These are phyloP conservation scores for Chiloscyllium plagiosum DNA, from an alignment of 2,113 vertebrate species.

Conservation along the genomic window DNA sequence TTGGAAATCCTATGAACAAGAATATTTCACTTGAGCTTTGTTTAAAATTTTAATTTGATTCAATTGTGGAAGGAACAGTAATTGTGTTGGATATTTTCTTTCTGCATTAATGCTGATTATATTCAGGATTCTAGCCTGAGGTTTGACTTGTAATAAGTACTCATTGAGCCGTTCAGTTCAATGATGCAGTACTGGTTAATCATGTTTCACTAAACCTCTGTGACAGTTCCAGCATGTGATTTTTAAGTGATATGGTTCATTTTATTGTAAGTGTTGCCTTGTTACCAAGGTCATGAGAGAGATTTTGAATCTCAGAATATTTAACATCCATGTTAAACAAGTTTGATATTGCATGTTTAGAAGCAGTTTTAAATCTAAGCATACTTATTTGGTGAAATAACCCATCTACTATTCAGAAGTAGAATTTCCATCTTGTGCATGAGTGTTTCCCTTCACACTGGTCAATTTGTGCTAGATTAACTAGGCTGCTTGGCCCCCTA, in stretches of 20 bases:
- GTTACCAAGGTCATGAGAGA: slow-evolving; percentile 6
- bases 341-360: not conserved
- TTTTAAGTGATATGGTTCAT: slow-evolving; percentile 2
- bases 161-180: slow-evolving; percentile 21
- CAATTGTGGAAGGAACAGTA: not conserved
- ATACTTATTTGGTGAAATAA: not conserved
- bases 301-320: slow-evolving; percentile 16
- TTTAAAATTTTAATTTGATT: not conserved
- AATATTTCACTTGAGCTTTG: not conserved
- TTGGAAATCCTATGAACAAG: not conserved
- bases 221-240: slow-evolving; percentile 27
- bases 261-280: slow-evolving; percentile 8
- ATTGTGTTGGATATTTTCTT: not conserved
- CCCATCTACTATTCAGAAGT: not conserved
- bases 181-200: not conserved
- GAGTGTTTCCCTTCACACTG: not conserved
- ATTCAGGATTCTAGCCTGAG: not conserved
- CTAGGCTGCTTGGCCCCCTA: not conserved
- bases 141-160: slow-evolving; percentile 30
- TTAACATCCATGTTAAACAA: not conserved
- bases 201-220: not conserved
- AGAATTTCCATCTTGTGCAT: not conserved
- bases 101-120: not conserved
- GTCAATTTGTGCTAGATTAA: not conserved
- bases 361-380: not conserved